phyloP scores from a whole-genome alignment of 2,797 vertebrate species.

The Lophius americanus region DNA sequence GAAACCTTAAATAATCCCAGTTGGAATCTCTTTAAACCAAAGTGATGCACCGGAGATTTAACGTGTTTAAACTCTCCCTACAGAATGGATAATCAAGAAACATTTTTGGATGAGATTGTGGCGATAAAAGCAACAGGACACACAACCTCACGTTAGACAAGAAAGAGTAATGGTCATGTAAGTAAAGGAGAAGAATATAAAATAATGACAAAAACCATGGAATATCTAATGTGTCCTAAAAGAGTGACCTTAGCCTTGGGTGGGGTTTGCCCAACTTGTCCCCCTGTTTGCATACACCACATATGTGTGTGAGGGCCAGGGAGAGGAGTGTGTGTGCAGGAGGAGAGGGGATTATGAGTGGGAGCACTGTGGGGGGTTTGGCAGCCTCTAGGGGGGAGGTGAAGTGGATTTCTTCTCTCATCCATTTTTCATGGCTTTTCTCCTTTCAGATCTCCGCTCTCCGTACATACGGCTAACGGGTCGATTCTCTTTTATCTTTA shows the following conservation, averaged over 20 bases:
- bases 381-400: conserved; percentile 73
- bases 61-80: too few relatives aligned
- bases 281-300: conserved; percentile 60
- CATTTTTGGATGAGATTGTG: too few relatives aligned
- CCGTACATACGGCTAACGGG: conserved; percentile 73
- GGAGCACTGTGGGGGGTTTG: conserved; percentile 75
- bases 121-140: too few relatives aligned
- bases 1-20: conserved; percentile 39
- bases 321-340: conserved; percentile 61
- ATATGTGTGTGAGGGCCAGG: conserved; percentile 51
- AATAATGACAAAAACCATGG: too few relatives aligned
- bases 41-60: conserved; percentile 23
- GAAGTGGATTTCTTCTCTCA: conserved; percentile 83
- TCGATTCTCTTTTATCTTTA: conserved; percentile 82
- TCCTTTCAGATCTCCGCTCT: conserved; percentile 78
- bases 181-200: too few relatives aligned
- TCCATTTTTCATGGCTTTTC: conserved; percentile 86
- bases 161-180: too few relatives aligned
- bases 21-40: conserved; percentile 24
- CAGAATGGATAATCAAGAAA: too few relatives aligned
- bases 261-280: conserved; percentile 55
- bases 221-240: conserved; percentile 15
- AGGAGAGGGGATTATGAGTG: conserved; percentile 76
- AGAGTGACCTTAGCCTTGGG: conserved; percentile 23
- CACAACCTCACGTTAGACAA: too few relatives aligned